phyloP scores from a whole-genome alignment of 92 coral and sea anemone species.

The Montipora capitata region DNA sequence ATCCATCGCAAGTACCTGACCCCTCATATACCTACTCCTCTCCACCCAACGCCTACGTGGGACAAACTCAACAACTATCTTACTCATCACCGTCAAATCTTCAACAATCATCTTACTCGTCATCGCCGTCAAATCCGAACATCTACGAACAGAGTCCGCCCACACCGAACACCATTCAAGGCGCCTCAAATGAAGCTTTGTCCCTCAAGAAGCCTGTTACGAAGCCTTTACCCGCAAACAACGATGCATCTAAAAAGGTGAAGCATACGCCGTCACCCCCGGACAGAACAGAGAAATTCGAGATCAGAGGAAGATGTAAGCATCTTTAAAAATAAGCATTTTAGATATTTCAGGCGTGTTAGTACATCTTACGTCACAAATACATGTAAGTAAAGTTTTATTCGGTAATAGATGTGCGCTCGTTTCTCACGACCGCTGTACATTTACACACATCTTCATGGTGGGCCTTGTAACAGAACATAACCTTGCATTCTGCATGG shows the following conservation, averaged over 20 bases:
- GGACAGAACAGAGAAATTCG: constrained; percentile 69
- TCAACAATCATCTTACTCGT: constrained; percentile 34
- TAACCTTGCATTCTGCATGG: too few relatives aligned
- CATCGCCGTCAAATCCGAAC: constrained; percentile 39
- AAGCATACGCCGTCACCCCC: constrained; percentile 68
- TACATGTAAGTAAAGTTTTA: too few relatives aligned
- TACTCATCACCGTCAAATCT: constrained; percentile 34
- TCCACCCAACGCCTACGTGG: not conserved
- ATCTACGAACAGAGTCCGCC: constrained; percentile 32
- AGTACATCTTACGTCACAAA: too few relatives aligned
- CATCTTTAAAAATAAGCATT: not conserved
- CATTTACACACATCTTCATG: too few relatives aligned
- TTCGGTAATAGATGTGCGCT: too few relatives aligned
- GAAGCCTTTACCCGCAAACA: not conserved
- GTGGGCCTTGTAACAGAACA: too few relatives aligned
- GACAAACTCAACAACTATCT: constrained; percentile 30
- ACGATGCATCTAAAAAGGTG: constrained; percentile 15
- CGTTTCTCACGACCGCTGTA: too few relatives aligned
- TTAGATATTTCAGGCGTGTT: not conserved
- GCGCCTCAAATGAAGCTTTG: constrained; percentile 21
- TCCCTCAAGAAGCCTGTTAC: constrained; percentile 1
- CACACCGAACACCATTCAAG: constrained; percentile 6
- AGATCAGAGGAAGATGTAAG: constrained; percentile 78
- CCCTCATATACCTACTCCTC: constrained; percentile 27
- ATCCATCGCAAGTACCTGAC: constrained; percentile 22